A percentile compares a stretch with the other conserved stretches of the same genome.
These are phyloP conservation scores for Morinoia aosen DNA, from an alignment of 2,888 invertebrate genomes.

Conservation along the genomic window DNA sequence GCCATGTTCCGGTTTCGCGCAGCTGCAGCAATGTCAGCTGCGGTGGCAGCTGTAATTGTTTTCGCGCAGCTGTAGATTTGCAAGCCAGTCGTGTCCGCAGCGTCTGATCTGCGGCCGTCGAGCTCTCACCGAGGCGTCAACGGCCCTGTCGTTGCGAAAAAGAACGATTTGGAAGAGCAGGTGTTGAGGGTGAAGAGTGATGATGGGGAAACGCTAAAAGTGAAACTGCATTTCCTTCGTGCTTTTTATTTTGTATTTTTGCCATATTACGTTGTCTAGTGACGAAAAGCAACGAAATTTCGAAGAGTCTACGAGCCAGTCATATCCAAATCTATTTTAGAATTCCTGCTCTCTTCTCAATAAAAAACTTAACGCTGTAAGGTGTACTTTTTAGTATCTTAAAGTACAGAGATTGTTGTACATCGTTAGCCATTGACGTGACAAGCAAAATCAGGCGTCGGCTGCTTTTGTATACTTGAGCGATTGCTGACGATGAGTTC, in stretches of 20 bases:
- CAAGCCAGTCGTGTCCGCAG: background rate
- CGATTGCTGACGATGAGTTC: background rate
- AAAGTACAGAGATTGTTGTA: no score
- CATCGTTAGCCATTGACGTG: no score
- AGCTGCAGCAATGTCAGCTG: background rate
- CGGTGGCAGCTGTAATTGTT: conserved; percentile 2
- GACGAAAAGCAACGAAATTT: no score
- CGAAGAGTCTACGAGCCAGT: no score
- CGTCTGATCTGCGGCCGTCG: background rate
- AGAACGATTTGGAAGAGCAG: background rate
- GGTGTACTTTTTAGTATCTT: no score
- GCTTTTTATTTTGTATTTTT: no score
- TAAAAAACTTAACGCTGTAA: no score
- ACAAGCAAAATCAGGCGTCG: no score
- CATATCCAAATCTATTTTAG: no score
- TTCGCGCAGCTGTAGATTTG: background rate
- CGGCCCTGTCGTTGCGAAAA: background rate
- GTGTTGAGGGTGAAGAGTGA: background rate
- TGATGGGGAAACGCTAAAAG: background rate
- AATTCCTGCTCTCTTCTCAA: no score
- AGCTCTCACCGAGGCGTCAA: background rate
- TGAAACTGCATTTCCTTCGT: background rate
- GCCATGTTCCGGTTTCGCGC: background rate
- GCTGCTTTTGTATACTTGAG: no score
- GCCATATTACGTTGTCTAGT: no score